Evolutionary conservation across 92 coral and sea anemone species (phyloP), one percentile per base, ranked within the genome.

Genomic region (Pocillopora grandis): DNA sequence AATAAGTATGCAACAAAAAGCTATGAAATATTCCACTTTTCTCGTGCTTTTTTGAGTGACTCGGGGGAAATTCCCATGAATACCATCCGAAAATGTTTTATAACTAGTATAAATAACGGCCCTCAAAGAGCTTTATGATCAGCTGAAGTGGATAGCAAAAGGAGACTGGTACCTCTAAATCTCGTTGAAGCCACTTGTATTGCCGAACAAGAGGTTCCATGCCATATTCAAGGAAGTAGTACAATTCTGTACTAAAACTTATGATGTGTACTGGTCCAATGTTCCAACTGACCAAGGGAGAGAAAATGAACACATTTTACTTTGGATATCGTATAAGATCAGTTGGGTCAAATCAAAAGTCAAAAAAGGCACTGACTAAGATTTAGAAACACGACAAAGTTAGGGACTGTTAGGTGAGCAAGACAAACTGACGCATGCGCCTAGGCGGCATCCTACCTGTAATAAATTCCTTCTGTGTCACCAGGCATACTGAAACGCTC

Each of bases 401-500:
- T 42, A 42, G 52, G 52, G 52, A 8, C 5, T 42, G 52, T 42
- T 0, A 42, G 6, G 8, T 42, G 62, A 16, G 0, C 62, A 16
- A 59, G 16, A 12, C 74, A 23, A 19, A 1, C 17, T 21, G 37
- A 36, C 36, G 18, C 74, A 36, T 8, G 14, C 12, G 14, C 52
- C 2, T 0, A 2, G 52, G 52, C 21, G 4, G 23, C 20, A 56
- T 1, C 48, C 56, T 89, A 96, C 98, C 98, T 96, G 87, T 96
- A 96, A 80, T 88, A 96, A 58, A 96, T 65, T 62, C 94, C 96
- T 63, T 96, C 89, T 58, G 93, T 89, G 16, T 86, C 62, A 18
- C 99, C 99, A 11, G 99, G 99, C 99, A 96, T 96, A 27, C 93
- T 90, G 86, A 96, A 96, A 20, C 99, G 95, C 83, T 87, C 89